phyloP scores from a whole-genome alignment of 2,797 vertebrate genomes.

The Dipus sagitta region DNA sequence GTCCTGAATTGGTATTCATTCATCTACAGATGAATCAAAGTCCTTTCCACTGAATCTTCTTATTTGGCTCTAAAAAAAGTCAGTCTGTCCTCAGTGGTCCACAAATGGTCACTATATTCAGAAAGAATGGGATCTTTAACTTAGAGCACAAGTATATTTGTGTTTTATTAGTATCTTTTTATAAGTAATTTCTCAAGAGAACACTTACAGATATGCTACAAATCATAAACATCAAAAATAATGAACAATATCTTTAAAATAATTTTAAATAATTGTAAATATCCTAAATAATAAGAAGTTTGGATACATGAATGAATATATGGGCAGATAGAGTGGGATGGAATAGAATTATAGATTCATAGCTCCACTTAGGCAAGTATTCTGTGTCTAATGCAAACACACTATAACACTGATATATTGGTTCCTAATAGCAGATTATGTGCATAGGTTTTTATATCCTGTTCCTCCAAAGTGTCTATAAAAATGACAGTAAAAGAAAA shows the following conservation, averaged over 20 bases:
- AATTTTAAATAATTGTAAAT: not conserved
- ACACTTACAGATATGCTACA: not conserved
- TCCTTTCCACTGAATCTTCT: not conserved
- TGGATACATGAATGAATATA: not conserved
- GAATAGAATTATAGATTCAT: not conserved
- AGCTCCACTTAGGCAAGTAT: not conserved
- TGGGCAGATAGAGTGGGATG: not conserved
- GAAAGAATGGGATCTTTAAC: not conserved
- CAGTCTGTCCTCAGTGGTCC: not conserved
- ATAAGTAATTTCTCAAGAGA: not conserved
- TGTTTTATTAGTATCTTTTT: not conserved
- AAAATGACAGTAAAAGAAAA: not conserved
- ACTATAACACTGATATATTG: not conserved
- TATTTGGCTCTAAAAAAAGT: not conserved
- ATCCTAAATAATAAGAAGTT: not conserved
- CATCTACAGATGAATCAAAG: not conserved
- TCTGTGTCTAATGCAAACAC: not conserved
- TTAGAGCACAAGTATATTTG: not conserved
- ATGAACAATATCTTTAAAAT: not conserved
- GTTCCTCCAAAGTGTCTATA: slow-evolving; percentile 44
- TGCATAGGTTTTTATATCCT: not conserved
- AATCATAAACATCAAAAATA: slow-evolving; percentile 24
- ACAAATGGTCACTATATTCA: slow-evolving; percentile 1
- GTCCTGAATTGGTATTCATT: not conserved
- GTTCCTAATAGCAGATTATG: not conserved